Evolutionary conservation across 2,113 vertebrate species (phyloP), one percentile per base, ranked within the genome.

Genomic region (Etia nguti): DNA sequence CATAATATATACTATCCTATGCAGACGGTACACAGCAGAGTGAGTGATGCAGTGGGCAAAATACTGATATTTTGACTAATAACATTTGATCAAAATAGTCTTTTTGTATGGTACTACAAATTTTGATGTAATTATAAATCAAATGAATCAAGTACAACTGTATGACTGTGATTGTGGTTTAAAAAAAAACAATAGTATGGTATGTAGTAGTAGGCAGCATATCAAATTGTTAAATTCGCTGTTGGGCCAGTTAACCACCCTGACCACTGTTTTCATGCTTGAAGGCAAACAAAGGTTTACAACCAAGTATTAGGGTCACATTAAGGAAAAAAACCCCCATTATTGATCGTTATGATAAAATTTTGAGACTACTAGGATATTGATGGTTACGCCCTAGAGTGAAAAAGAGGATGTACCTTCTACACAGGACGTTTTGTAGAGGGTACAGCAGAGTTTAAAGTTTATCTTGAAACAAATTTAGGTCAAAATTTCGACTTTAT

Each of bases 151-250:
- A 36, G 7, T 22, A 68, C 7, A 38, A 22, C 62, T 15, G 36
- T 41, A 41, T 1, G 62, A 68, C 62, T 68, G 20, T 68, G 36
- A n/a, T 4, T 41, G 12, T 41, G 36, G 36, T 34, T 68, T 43
- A 12, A 5, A 12, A 22, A 24, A 70, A 70, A 70, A 24, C 65
- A 43, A 24, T 1, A 41, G 1, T 70, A 10, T 16, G n/a, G 5
- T 43, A 3, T 12, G 11, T 24, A 24, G 0, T 13, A 43, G 62
- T 38, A 20, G 0, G 60, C 10, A 65, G 10, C 20, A 65, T 65
- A 43, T 2, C n/a, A 70, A 43, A 70, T 70, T 15, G 36, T 22
- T 43, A 16, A 70, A 24, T 70, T 43, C 2, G 0, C 38, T 6
- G 65, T 43, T 70, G 65, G 38, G 8, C 6, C n/a, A 24, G 38